phyloP scores from a whole-genome alignment of 2,888 invertebrate genomes.

The Orgyia antiqua region DNA sequence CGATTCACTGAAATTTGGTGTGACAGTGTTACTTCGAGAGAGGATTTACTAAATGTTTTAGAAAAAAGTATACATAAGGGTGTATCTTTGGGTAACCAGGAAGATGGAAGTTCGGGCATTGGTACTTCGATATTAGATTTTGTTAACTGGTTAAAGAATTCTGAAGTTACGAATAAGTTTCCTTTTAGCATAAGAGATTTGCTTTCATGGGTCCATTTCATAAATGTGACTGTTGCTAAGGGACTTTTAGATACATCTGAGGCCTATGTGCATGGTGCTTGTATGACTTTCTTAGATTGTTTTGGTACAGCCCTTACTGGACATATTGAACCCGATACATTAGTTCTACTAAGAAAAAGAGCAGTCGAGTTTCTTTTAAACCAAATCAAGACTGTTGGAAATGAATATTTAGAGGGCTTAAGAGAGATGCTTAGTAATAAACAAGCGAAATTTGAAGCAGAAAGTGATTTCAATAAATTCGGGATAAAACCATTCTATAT shows the following conservation, averaged over 20 bases:
- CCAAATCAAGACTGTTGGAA: conserved; percentile 67
- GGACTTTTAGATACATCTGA: conserved; percentile 70
- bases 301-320: conserved; percentile 90
- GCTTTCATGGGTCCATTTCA: conserved; percentile 94
- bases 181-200: conserved; percentile 94
- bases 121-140: conserved; percentile 88
- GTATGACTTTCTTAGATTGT: conserved; percentile 93
- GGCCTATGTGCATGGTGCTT: conserved; percentile 93
- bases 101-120: conserved; percentile 76
- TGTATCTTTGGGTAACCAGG: conserved; percentile 73
- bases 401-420: conserved; percentile 47
- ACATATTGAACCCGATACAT: conserved; percentile 78
- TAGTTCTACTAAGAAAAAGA: conserved; percentile 59
- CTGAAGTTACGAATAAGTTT: conserved; percentile 86
- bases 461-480: conserved; percentile 67
- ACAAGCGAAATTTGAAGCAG: conserved; percentile 49
- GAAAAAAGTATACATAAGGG: conserved; percentile 84
- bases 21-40: conserved; percentile 82
- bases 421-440: conserved; percentile 48
- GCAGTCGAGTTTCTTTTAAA: conserved; percentile 77
- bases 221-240: conserved; percentile 80
- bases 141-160: conserved; percentile 84
- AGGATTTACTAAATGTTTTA: conserved; percentile 89
- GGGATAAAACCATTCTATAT: conserved; percentile 90
- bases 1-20: conserved; percentile 99